Base-by-base conservation (phyloP, 2,797 vertebrate species). In the Channallabes apus region DNA sequence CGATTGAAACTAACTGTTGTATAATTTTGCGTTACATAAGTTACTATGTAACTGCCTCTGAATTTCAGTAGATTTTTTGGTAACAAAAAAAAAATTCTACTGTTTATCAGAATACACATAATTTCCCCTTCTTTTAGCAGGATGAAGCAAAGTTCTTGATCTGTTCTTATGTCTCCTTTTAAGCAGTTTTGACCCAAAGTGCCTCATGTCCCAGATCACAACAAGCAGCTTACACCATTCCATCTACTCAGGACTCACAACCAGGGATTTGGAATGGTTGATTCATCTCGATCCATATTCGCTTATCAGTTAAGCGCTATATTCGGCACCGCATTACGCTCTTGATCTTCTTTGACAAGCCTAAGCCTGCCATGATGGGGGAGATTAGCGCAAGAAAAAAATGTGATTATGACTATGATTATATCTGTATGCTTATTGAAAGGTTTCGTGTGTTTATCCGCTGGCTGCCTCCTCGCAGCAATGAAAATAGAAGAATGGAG, bases 311-410 rank as follows among this genome's bases (percentile, higher is more conserved):
- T 81, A 72, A 64, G 68, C 78, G 82, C 87, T 90, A 90, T 90
- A 92, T 92, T 90, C 90, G 89, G 87, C 18, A 32, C 22, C 78
- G 88, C 79, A 88, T 89, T 87, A 75, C 51, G 61, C 84, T 14
- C 65, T 82, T 91, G 87, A 91, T 91, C 88, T 87, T 77, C 86
- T 90, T 83, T 89, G 90, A 92, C 86, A 89, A 88, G 88, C 75
- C 85, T 89, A 86, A 90, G 80, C 86, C 68, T 54, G 68, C 76
- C 75, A 81, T 88, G 87, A 92, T 89, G 86, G 82, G 71, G 72
- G 83, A 90, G 89, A 92, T 92, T 88, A 82, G 82, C 51, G 61
- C 38, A 51, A 51, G 85, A 41, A 72, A 86, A 86, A 86, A 91
- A 90, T 87, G 54, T 85, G 82, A 90, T 87, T 82, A 83, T 59